Conservation (phyloP, 2,888 invertebrate genomes). For the Limnephilus lunatus region DNA sequence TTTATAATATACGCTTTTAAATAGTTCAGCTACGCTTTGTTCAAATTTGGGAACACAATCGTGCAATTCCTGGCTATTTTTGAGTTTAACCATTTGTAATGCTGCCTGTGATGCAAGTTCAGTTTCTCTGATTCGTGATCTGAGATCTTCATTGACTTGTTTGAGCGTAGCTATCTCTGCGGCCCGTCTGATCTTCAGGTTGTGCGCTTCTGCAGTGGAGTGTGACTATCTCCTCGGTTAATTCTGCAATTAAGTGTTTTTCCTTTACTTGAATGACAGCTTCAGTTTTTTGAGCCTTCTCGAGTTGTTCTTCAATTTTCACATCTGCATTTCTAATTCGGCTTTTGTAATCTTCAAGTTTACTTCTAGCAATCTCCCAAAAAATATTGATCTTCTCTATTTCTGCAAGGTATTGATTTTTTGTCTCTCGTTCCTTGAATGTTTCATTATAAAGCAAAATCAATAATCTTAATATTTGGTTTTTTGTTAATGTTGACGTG, state of each 20-base stretch:
- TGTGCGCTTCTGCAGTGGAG: too few species aligned
- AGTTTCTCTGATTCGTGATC: not conserved
- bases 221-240: not conserved
- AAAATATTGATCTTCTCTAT: not conserved
- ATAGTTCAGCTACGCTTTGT: not conserved
- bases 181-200: not conserved
- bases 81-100: not conserved
- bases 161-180: not conserved
- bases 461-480: not conserved
- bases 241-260: not conserved
- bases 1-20: not conserved
- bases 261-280: not conserved
- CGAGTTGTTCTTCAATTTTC: not conserved
- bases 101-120: not conserved
- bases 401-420: not conserved
- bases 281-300: not conserved
- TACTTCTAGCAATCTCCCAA: slow-evolving; percentile 12
- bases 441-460: not conserved
- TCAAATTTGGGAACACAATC: not conserved
- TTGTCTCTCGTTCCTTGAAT: not conserved
- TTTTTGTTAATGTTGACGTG: not conserved
- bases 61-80: not conserved
- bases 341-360: not conserved
- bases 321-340: not conserved
- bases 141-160: not conserved